A percentile compares a stretch with the other conserved stretches of the same genome.
Conservation (phyloP, 2,888 invertebrate species). For the Meteorus colon region DNA sequence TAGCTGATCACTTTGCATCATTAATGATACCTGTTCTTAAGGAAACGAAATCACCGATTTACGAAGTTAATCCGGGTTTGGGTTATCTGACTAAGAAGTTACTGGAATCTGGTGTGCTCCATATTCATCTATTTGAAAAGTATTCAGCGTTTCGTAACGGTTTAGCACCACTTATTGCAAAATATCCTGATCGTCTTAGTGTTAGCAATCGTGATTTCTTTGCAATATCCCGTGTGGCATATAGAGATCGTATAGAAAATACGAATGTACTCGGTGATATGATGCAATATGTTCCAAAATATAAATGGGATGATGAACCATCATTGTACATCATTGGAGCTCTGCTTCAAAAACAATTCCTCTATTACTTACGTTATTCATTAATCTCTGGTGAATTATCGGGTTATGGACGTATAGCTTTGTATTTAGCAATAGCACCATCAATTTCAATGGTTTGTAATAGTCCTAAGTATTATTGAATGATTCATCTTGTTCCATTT, state of each 20-base stretch:
- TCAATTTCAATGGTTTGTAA: constrained; percentile 78
- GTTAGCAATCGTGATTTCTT: constrained; percentile 77
- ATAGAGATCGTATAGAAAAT: constrained; percentile 77
- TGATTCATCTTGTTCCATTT: constrained; percentile 10
- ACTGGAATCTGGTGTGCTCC: constrained; percentile 74
- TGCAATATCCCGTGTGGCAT: constrained; percentile 76
- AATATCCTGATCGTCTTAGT: constrained; percentile 72
- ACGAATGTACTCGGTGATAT: constrained; percentile 76
- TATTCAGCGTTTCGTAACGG: constrained; percentile 74
- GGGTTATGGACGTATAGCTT: constrained; percentile 77
- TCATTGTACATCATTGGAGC: constrained; percentile 78
- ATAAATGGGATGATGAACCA: constrained; percentile 74
- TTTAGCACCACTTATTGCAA: constrained; percentile 73
- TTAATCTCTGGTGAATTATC: constrained; percentile 77
- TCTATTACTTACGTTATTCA: constrained; percentile 79
- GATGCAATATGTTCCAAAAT: constrained; percentile 75
- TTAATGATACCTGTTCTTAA: constrained; percentile 70
- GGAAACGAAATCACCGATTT: constrained; percentile 69
- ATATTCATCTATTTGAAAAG: constrained; percentile 78
- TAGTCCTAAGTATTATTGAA: constrained; percentile 5
- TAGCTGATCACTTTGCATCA: constrained; percentile 72
- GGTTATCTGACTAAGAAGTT: constrained; percentile 79
- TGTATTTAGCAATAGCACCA: constrained; percentile 79
- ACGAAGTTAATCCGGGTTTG: constrained; percentile 83
- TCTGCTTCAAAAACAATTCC: constrained; percentile 76